Evolutionary conservation across 1,140 invertebrate species (phyloP).

Genomic region (Acromyrmex echinatior): DNA sequence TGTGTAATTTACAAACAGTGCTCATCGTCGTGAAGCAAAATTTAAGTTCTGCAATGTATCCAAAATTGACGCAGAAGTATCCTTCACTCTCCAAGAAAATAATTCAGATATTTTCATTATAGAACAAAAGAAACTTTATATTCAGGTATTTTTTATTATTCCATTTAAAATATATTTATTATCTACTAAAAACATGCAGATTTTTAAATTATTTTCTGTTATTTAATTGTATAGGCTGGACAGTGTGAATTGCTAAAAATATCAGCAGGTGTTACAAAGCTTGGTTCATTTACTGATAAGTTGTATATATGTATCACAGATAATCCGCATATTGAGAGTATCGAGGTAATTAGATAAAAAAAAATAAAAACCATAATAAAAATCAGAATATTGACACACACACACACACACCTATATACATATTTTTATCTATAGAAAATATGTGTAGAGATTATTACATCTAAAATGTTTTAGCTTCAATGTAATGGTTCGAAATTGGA

Average conservation of each 20-base stretch:
- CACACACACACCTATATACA: no score
- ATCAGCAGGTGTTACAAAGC: slow-evolving; percentile 67
- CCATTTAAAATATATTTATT: not conserved
- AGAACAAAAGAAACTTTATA: slow-evolving; percentile 56
- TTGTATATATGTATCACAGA: slow-evolving; percentile 75
- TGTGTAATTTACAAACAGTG: slow-evolving; percentile 57
- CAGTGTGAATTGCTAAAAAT: slow-evolving; percentile 61
- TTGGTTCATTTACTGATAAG: slow-evolving; percentile 65
- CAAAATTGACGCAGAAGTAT: slow-evolving; percentile 67
- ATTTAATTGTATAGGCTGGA: slow-evolving; percentile 46
- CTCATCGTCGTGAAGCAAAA: slow-evolving; percentile 62
- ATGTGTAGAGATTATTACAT: not conserved
- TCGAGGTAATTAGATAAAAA: slow-evolving; percentile 68
- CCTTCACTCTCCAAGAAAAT: slow-evolving; percentile 67
- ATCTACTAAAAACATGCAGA: not conserved
- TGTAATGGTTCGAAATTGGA: slow-evolving; percentile 75
- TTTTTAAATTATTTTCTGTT: not conserved
- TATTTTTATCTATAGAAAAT: not conserved
- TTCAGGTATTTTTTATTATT: slow-evolving; percentile 63
- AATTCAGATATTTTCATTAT: slow-evolving; percentile 68
- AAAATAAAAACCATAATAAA: not conserved
- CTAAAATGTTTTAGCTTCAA: slow-evolving; percentile 64
- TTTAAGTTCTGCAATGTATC: slow-evolving; percentile 80
- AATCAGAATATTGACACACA: no score
- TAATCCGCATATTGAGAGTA: slow-evolving; percentile 75